phyloP scores from a whole-genome alignment of 2,113 vertebrate genomes.

The Vidua macroura region DNA sequence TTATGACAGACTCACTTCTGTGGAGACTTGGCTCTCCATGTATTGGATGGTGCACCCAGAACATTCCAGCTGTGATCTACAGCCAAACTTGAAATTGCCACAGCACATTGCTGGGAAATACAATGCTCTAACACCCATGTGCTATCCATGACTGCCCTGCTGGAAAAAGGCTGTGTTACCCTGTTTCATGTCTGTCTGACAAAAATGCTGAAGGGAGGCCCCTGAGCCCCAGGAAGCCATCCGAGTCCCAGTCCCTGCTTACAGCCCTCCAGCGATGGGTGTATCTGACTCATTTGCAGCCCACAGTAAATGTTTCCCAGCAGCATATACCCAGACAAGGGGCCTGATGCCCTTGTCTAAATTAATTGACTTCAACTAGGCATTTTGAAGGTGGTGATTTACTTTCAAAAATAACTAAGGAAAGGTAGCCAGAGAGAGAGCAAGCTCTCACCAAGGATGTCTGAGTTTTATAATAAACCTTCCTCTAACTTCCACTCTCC shows the following conservation, averaged over 20 bases:
- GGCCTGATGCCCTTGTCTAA: background rate
- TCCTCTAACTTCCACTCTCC: background rate
- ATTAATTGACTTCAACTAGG: background rate
- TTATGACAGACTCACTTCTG: background rate
- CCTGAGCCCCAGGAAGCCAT: background rate
- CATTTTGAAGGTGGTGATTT: background rate
- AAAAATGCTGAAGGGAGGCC: background rate
- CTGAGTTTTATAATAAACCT: background rate
- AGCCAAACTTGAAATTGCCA: background rate
- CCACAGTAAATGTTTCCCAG: background rate
- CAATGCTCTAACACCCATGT: accelerated
- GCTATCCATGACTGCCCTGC: background rate
- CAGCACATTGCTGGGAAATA: accelerated
- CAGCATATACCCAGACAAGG: background rate
- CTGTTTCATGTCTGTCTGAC: background rate
- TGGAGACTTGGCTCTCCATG: background rate
- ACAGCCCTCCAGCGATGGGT: background rate
- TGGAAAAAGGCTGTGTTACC: background rate
- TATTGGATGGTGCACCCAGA: background rate
- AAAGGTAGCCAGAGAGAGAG: background rate
- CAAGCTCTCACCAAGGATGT: background rate
- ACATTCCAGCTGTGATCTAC: background rate
- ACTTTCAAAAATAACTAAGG: background rate
- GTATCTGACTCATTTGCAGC: background rate
- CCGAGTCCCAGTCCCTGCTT: too few species aligned